Evolutionary conservation across 2,797 vertebrate genomes (phyloP), one percentile per base, ranked within the genome.

Genomic region (Trichosurus vulpecula): DNA sequence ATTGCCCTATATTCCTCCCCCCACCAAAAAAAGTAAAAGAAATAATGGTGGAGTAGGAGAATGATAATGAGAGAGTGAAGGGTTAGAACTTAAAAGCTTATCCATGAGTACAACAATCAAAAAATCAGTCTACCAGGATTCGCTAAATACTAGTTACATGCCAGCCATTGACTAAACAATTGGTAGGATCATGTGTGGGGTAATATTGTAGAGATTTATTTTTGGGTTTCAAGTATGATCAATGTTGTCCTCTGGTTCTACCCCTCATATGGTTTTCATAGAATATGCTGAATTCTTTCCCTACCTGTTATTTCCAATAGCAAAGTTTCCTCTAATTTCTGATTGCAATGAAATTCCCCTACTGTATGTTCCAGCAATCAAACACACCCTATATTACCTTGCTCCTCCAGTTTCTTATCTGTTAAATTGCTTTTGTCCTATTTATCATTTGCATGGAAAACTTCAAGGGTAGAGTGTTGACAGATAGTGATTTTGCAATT

Each of bases 311-410:
- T 96, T 47, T 58, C 66, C 31, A 92, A 22, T 52, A 1, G 25
- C 74, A 57, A 19, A 87, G 13, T 93, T 95, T 94, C 31, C 52
- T 92, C 19, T 91, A 90, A 92, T 81, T 93, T 91, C 55, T 56
- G 5, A 53, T 29, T 12, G 16, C 0, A 93, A 52, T 92, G 90
- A 96, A n/a, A 90, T 90, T 0, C 22, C 19, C 25, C 92, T 12
- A 95, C 52, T 90, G 9, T 52, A 54, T 92, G 92, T 96, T 54
- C 27, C 29, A 96, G 51, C 87, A 90, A 52, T 47, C 92, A 3
- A 91, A 29, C 5, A 52, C n/a, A 3, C 9, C 16, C 14, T 29
- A 81, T 41, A 93, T 58, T 29, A 61, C 27, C 31, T 6, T 94
- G 31, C 27, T 93, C 22, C 35, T 31, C n/a, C 51, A 12, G 14